Evolutionary conservation across 2,113 vertebrate genomes (phyloP).

Genomic region (Lasiurus cinereus): DNA sequence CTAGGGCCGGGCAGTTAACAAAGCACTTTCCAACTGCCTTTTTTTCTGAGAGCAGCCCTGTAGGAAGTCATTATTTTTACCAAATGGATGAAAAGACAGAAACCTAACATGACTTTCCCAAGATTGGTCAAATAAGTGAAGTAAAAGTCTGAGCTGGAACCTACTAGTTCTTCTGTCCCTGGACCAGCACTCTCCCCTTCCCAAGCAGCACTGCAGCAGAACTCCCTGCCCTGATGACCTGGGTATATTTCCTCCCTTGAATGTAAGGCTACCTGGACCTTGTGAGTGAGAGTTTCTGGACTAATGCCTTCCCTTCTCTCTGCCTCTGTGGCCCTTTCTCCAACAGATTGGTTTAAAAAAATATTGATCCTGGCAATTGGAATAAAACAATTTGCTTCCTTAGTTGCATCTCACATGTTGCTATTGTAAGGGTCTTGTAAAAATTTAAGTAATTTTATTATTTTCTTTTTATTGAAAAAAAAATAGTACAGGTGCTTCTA

Average conservation of each 20-base stretch:
- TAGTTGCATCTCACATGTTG: slow-evolving; percentile 26
- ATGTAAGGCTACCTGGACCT: neutral
- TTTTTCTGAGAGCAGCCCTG: neutral
- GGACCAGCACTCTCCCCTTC: neutral
- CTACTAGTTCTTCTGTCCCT: neutral
- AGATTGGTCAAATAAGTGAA: neutral
- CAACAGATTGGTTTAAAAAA: slow-evolving; percentile 15
- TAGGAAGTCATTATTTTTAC: neutral
- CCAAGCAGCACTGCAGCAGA: neutral
- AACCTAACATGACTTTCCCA: neutral
- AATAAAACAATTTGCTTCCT: slow-evolving; percentile 61
- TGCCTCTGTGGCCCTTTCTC: neutral
- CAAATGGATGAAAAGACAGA: neutral
- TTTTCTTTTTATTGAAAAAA: slow-evolving; percentile 53
- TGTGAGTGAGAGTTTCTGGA: neutral
- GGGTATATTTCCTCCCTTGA: neutral
- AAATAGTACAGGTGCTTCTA: neutral
- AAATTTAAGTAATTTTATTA: slow-evolving; percentile 1
- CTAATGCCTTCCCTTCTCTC: neutral
- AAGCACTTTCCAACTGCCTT: neutral
- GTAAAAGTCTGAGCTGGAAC: neutral
- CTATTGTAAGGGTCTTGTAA: neutral
- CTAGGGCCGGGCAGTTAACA: slow-evolving; percentile 6
- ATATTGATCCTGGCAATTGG: slow-evolving; percentile 56
- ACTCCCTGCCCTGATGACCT: too few species aligned